Evolutionary conservation across 2,797 vertebrate genomes (phyloP), one percentile per base, ranked within the genome.

Genomic region (Cyclura pinguis): DNA sequence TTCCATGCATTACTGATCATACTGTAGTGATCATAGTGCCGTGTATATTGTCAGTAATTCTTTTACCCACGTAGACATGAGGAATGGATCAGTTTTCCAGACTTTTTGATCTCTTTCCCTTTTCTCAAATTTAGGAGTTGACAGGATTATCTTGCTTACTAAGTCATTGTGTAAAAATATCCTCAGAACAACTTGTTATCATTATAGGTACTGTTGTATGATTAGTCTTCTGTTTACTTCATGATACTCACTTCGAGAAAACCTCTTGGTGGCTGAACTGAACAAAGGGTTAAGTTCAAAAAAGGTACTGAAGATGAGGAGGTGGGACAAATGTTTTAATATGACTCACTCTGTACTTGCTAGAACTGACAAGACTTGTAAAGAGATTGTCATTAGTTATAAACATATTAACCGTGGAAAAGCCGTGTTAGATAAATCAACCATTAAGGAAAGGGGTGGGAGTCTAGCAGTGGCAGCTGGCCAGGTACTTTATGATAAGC

Each of bases 401-500:
- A 86, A 90, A 90, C 24, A 90, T 35, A 85, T 94, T 91, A 93
- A 87, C 87, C 77, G 95, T 90, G 95, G 91, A 84, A 16, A 94
- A 91, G 55, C 74, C 91, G 88, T 42, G 4, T 91, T 96, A 92
- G 94, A 92, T 95, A 94, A 93, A 94, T 93, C 94, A 91, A 91
- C 96, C 95, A 92, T 95, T 94, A 90, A 62, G 10, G 88, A 94
- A 93, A 88, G 94, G 95, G 95, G 93, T 89, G 10, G 96, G 94
- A 90, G 91, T 93, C 88, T 5, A 20, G 0, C 88, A 50, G 89
- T 96, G 97, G 97, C 96, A 16, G 88, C 2, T 2, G 59, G 96
- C 96, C 96, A 94, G 96, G 93, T 94, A 86, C 96, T 92, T 80
- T 67, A 88, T 12, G 96, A 97, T 97, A 96, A 96, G 95, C 90